Evolutionary conservation across 2,797 vertebrate genomes (phyloP).

Genomic region (Capromys pilorides): DNA sequence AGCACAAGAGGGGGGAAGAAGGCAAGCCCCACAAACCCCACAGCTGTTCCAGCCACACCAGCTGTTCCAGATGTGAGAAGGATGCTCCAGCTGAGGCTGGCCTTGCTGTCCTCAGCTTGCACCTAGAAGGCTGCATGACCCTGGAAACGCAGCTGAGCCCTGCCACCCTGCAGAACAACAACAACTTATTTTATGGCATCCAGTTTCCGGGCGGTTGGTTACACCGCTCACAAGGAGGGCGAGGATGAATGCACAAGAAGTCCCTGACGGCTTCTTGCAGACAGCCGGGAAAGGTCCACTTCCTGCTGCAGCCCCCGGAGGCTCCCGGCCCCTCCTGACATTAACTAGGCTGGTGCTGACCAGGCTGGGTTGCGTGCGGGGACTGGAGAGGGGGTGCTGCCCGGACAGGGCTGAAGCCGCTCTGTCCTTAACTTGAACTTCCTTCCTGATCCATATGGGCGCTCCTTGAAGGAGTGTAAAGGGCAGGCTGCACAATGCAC

Average conservation of each 20-base stretch:
- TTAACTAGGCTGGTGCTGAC: not conserved
- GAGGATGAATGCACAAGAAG: not conserved
- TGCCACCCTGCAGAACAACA: no score
- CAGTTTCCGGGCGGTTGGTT: no score
- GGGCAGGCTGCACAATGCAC: not conserved
- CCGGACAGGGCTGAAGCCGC: not conserved
- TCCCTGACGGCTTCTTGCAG: accelerated
- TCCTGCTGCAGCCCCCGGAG: not conserved
- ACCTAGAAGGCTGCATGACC: not conserved
- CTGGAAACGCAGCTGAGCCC: not conserved
- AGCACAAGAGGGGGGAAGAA: accelerated
- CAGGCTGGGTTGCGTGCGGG: not conserved
- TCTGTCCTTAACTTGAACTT: not conserved
- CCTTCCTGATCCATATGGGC: not conserved
- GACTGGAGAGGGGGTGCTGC: no score
- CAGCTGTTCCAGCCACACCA: not conserved
- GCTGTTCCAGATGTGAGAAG: not conserved
- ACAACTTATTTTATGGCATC: no score
- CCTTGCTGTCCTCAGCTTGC: no score
- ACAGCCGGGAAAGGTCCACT: not conserved
- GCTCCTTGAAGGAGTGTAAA: not conserved
- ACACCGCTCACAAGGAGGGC: not conserved
- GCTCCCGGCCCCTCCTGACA: not conserved
- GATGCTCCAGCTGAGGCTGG: not conserved
- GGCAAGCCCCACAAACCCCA: no score